A percentile compares a stretch with the other conserved stretches of the same genome.
phyloP scores from a whole-genome alignment of 2,797 vertebrate genomes.

The Tadarida brasiliensis region DNA sequence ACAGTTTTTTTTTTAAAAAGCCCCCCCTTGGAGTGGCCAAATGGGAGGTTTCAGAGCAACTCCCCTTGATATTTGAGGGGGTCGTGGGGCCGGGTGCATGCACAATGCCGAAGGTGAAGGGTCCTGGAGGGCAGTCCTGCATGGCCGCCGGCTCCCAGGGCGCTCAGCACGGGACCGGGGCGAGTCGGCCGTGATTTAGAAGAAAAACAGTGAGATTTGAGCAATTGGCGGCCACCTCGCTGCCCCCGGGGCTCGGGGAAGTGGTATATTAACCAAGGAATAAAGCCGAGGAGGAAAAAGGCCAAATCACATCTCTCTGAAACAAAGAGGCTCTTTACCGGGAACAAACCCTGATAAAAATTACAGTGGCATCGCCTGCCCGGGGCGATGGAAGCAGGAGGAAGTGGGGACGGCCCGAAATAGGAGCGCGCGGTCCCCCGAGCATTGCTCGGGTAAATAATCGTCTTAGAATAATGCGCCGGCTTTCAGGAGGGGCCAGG shows the following conservation, averaged over 20 bases:
- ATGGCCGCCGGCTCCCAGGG: conserved; percentile 79
- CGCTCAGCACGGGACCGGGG: conserved; percentile 81
- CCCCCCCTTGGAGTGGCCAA: rapidly evolving
- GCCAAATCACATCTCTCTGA: conserved; percentile 91
- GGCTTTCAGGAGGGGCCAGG: conserved; percentile 86
- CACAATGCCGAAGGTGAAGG: conserved; percentile 58
- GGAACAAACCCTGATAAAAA: conserved; percentile 92
- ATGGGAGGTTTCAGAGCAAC: rapidly evolving
- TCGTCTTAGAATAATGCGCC: conserved; percentile 85
- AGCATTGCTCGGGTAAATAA: conserved; percentile 87
- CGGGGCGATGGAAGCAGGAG: conserved; percentile 87
- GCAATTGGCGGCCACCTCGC: conserved; percentile 88
- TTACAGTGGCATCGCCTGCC: conserved; percentile 89
- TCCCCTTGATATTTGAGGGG: background rate
- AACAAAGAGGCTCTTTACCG: conserved; percentile 92
- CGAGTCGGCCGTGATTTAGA: conserved; percentile 88
- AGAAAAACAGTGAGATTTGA: conserved; percentile 87
- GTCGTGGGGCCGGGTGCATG: rapidly evolving
- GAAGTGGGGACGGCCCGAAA: conserved; percentile 87
- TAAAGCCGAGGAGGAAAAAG: conserved; percentile 87
- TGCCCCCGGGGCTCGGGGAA: conserved; percentile 89
- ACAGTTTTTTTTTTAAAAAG: background rate
- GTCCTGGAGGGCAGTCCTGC: conserved; percentile 78
- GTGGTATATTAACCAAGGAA: conserved; percentile 90
- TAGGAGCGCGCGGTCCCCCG: conserved; percentile 84